These are phyloP conservation scores for Phocoena phocoena DNA, from an alignment of 2,113 vertebrate species.

Conservation along the genomic window DNA sequence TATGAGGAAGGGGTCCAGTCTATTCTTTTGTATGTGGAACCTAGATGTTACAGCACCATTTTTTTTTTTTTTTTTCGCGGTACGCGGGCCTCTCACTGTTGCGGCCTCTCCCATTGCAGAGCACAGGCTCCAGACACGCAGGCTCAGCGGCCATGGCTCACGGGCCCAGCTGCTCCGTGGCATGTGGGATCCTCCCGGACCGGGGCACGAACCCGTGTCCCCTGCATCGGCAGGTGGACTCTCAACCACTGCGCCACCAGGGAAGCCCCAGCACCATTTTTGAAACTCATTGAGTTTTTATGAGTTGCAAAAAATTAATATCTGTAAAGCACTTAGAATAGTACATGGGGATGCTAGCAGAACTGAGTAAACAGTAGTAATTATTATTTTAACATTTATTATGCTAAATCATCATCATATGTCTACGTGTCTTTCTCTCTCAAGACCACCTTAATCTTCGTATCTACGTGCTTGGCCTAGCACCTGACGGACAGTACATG, in stretches of 20 bases:
- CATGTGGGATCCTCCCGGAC: too few species aligned
- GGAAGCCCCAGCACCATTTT: background rate
- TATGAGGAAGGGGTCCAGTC: background rate
- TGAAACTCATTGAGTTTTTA: background rate
- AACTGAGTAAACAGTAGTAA: background rate
- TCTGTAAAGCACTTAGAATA: background rate
- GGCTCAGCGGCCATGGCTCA: too few species aligned
- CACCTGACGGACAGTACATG: background rate
- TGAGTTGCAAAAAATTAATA: background rate
- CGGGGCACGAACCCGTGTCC: too few species aligned
- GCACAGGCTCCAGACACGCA: too few species aligned
- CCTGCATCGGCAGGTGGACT: too few species aligned
- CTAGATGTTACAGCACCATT: too few species aligned
- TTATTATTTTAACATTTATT: constrained; percentile 5
- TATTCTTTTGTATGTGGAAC: background rate
- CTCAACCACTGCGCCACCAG: too few species aligned
- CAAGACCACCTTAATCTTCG: background rate
- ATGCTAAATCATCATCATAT: background rate
- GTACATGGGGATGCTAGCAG: background rate
- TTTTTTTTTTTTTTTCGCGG: too few species aligned
- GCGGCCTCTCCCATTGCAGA: too few species aligned
- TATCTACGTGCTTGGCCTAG: background rate
- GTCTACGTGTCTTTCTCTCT: background rate
- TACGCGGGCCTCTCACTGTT: too few species aligned
- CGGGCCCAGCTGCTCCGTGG: too few species aligned